Percentiles rank a stretch among this genome's conserved stretches.
These are phyloP conservation scores for Nomada ruficornis DNA, from an alignment of 2,888 invertebrate species.

Conservation along the genomic window DNA sequence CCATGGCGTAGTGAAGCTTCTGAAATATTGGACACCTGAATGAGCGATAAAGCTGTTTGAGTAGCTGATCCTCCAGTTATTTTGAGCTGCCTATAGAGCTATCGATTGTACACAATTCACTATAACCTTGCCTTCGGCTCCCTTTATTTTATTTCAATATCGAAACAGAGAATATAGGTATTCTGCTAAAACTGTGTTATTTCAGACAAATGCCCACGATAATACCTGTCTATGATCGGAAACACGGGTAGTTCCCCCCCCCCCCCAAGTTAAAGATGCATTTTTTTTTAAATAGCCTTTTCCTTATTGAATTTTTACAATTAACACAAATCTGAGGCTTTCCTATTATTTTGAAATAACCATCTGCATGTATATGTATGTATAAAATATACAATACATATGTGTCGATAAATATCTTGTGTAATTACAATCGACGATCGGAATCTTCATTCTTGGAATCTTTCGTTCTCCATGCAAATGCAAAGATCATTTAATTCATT, in stretches of 20 bases:
- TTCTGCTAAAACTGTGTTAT: neutral
- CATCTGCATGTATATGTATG: too few relatives aligned
- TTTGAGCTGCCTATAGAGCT: slow-evolving; percentile 40
- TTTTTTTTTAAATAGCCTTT: too few relatives aligned
- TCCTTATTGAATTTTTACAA: too few relatives aligned
- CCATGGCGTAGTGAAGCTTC: neutral
- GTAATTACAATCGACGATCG: neutral
- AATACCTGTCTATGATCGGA: neutral
- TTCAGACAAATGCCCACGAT: neutral
- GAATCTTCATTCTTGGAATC: neutral
- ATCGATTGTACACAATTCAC: slow-evolving; percentile 31
- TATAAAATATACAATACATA: neutral
- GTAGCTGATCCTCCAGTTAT: slow-evolving; percentile 46
- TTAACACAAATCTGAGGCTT: too few relatives aligned
- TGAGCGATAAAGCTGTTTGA: slow-evolving; percentile 41
- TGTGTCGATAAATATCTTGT: too few relatives aligned
- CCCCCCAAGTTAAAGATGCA: too few relatives aligned
- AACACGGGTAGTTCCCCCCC: too few relatives aligned
- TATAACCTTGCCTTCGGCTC: slow-evolving; percentile 15
- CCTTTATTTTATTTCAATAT: slow-evolving; percentile 40
- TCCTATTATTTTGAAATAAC: too few relatives aligned
- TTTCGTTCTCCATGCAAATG: neutral
- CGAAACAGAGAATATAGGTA: neutral
- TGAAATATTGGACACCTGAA: slow-evolving; percentile 40
- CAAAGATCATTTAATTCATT: neutral